Evolutionary conservation across 1,140 invertebrate species (phyloP).

Genomic region (Dryas iulia): DNA sequence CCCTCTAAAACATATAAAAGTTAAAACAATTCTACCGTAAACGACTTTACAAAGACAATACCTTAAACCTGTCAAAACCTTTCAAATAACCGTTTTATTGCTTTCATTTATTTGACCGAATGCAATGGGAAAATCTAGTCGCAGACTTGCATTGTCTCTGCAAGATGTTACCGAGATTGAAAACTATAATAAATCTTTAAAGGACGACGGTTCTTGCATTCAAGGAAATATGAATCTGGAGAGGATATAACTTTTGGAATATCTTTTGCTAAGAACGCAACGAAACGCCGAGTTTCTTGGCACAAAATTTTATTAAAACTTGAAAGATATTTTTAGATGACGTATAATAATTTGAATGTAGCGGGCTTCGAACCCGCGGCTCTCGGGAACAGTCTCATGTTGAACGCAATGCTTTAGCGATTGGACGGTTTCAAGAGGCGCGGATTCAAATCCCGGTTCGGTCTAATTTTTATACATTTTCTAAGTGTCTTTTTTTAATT

Average conservation of each 20-base stretch:
- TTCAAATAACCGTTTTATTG: conserved; percentile 25
- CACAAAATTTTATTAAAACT: conserved; percentile 15
- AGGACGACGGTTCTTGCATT: conserved; percentile 16
- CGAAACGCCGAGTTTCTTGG: conserved; percentile 5
- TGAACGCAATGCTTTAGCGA: no score
- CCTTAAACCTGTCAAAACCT: conserved; percentile 24
- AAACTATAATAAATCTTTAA: conserved; percentile 27
- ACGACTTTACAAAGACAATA: conserved; percentile 5
- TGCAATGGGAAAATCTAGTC: conserved; percentile 21
- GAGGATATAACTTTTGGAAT: conserved; percentile 8
- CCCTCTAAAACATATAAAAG: no score
- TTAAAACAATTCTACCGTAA: background rate
- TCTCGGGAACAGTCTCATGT: no score
- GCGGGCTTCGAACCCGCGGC: no score
- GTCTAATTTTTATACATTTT: no score
- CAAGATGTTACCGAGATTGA: conserved; percentile 23
- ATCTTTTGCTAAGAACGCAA: background rate
- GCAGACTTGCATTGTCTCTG: conserved; percentile 25
- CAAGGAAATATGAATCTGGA: conserved; percentile 9
- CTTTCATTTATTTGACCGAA: conserved; percentile 25
- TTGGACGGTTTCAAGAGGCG: no score
- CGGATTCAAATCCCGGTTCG: no score
- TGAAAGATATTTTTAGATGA: no score
- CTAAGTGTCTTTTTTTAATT: no score
- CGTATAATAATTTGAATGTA: no score